Base-by-base conservation (phyloP, 2,113 vertebrate genomes). In the Ceyx margarethae region DNA sequence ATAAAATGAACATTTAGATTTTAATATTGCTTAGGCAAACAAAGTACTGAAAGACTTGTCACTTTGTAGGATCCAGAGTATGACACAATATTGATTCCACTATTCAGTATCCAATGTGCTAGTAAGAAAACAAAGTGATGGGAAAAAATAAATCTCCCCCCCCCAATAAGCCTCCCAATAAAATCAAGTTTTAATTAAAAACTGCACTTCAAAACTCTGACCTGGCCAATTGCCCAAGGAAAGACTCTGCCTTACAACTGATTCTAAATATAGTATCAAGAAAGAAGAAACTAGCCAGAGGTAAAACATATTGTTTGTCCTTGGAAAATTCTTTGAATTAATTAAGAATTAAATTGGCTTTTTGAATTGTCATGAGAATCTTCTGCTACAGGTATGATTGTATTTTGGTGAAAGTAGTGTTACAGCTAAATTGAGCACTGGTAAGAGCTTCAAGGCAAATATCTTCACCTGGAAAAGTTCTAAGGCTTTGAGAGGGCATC, bases 111-210 rank as follows among this genome's bases (percentile, higher is more conserved):
- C 16, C 23, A 45, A 69, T 7, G 8, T 53, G 18, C 16, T 66
- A 88, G 50, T 58, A 68, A 45, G 35, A 68, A 83, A 73, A 42
- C 4, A 28, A 78, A 68, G 8, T 35, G 6, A 62, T 20, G 14
- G 62, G 65, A 21, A 57, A 45, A 10, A 20, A 37, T 15, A 21
- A 80, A 11, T 1, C 1, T 17, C 13, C 11, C 4, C 4, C 6
- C 29, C 20, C 1, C 6, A 78, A 75, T 13, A 74, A 81, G 16
- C 22, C 8, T 83, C 13, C 14, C 5, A 91, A 42, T 53, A 85
- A 88, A 91, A 85, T 6, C 3, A 77, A 85, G 28, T 85, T 94
- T 67, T 74, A 74, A 85, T 81, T 25, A 93, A 88, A 92, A 79
- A 67, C 18, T 77, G 17, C 33, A 46, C 25, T 91, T 88, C 33